phyloP scores from a whole-genome alignment of 37 sponge, comb jelly and placozoan genomes.

The Chondrosia reniformis region DNA sequence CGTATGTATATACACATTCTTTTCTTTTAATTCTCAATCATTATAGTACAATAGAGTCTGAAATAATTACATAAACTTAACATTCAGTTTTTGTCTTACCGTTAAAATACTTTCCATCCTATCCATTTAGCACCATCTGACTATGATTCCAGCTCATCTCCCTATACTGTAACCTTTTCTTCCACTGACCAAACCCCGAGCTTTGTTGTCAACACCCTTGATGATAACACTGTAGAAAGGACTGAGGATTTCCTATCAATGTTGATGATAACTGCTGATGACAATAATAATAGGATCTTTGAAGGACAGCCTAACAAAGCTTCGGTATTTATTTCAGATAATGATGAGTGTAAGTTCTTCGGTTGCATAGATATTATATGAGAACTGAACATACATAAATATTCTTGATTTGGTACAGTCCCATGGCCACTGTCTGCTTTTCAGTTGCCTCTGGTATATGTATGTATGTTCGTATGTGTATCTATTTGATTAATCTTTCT shows the following conservation, averaged over 20 bases:
- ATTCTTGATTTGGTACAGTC: background rate
- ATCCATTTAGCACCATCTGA: background rate
- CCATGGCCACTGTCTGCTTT: background rate
- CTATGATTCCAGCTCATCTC: background rate
- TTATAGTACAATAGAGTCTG: background rate
- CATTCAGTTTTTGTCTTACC: background rate
- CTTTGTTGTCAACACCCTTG: background rate
- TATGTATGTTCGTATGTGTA: background rate
- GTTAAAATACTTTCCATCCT: background rate
- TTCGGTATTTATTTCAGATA: background rate
- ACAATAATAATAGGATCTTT: background rate
- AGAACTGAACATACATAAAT: background rate
- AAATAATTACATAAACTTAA: background rate
- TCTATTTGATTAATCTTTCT: background rate
- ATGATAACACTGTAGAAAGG: conserved; percentile 7
- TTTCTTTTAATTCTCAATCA: too few species aligned
- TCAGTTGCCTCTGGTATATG: background rate
- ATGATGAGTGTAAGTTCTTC: too few species aligned
- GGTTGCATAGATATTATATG: background rate
- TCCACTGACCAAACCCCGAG: background rate
- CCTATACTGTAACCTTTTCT: background rate
- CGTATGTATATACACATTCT: too few species aligned
- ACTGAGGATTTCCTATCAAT: background rate
- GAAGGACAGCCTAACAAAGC: background rate
- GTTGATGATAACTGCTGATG: background rate